Evolutionary conservation across 2,888 invertebrate genomes (phyloP).

Genomic region (Homarus gammarus): DNA sequence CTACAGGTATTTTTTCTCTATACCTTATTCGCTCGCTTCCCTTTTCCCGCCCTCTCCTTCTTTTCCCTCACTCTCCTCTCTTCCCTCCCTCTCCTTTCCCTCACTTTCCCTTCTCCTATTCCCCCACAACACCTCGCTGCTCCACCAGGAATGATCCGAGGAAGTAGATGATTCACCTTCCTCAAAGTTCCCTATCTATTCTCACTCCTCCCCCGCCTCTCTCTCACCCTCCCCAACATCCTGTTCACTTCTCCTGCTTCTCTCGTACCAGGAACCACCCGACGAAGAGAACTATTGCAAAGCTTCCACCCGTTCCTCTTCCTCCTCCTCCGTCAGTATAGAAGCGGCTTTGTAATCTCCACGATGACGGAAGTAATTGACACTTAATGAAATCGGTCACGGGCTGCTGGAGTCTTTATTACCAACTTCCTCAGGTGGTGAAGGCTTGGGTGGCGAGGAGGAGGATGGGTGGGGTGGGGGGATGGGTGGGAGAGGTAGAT

Average conservation of each 20-base stretch:
- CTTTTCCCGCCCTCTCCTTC: too few species aligned
- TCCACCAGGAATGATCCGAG: too few species aligned
- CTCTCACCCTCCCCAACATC: slow-evolving; percentile 10
- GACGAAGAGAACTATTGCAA: too few species aligned
- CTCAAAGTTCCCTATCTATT: too few species aligned
- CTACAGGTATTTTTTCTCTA: too few species aligned
- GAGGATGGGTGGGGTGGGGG: slow-evolving; percentile 8
- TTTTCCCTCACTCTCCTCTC: too few species aligned
- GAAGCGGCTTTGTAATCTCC: not conserved
- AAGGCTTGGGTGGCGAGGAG: not conserved
- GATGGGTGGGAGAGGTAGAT: not conserved
- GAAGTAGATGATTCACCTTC: too few species aligned
- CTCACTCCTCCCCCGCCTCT: too few species aligned
- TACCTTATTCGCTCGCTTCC: too few species aligned
- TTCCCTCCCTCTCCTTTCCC: not conserved
- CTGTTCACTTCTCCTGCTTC: not conserved
- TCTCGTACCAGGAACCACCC: not conserved
- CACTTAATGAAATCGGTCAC: slow-evolving; percentile 46
- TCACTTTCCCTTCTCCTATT: slow-evolving; percentile 9
- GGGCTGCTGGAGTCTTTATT: slow-evolving; percentile 34
- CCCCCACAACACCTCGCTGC: too few species aligned
- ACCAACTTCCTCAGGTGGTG: slow-evolving; percentile 28
- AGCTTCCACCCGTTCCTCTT: not conserved
- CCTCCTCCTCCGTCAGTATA: not conserved
- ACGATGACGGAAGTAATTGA: slow-evolving; percentile 41